Evolutionary conservation across 2,888 invertebrate genomes (phyloP).

Genomic region (Platycheirus albimanus): DNA sequence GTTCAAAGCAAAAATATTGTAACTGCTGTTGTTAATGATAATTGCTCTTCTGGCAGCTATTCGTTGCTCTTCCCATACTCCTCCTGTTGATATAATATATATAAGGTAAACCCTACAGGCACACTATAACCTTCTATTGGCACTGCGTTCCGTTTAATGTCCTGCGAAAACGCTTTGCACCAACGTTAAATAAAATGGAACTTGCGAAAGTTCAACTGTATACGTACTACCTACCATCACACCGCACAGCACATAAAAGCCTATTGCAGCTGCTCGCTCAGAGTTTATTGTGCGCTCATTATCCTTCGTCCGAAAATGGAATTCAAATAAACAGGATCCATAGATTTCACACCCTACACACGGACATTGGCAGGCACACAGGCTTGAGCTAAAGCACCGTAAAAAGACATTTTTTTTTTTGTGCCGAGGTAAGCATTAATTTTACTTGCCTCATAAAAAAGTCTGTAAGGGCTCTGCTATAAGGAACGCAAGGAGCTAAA

Average conservation of each 20-base stretch:
- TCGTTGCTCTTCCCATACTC: constrained; percentile 42
- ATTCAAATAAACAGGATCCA: constrained; percentile 65
- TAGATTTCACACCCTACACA: constrained; percentile 21
- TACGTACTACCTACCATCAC: constrained; percentile 9
- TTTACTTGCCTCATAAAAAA: constrained; percentile 65
- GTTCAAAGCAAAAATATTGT: constrained; percentile 73
- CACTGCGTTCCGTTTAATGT: constrained; percentile 68
- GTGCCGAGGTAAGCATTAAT: constrained; percentile 69
- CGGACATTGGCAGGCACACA: background rate
- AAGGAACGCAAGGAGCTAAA: constrained; percentile 20
- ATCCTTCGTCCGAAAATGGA: constrained; percentile 70
- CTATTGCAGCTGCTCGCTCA: constrained; percentile 60
- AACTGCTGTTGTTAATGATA: constrained; percentile 78
- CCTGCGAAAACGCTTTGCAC: constrained; percentile 73
- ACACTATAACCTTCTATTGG: constrained; percentile 61
- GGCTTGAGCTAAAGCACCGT: constrained; percentile 7
- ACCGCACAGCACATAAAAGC: constrained; percentile 52
- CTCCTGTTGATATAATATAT: constrained; percentile 43
- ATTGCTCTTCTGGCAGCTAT: constrained; percentile 75
- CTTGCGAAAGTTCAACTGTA: constrained; percentile 47
- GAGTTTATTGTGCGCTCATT: constrained; percentile 73
- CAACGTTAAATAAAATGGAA: constrained; percentile 68
- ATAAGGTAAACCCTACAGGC: background rate
- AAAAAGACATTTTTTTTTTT: constrained; percentile 38
- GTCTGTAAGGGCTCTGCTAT: constrained; percentile 5